Conservation (phyloP, 2,797 vertebrate genomes). For the Danio tinwini region DNA sequence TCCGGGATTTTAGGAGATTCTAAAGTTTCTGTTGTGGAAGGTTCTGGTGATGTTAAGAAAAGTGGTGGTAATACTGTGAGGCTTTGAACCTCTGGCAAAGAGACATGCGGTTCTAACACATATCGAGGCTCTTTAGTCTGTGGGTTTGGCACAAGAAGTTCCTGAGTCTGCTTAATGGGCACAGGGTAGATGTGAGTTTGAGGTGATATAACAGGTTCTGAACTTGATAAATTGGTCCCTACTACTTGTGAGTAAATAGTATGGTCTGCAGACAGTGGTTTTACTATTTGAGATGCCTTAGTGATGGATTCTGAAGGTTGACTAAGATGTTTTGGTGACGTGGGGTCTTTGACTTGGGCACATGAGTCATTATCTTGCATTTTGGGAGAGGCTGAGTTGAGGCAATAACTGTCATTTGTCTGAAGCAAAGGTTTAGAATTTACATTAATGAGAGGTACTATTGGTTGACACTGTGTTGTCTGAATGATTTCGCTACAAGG, state of each 20-base stretch:
- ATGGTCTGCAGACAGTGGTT: slow-evolving; percentile 36
- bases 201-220: slow-evolving; percentile 31
- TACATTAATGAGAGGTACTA: slow-evolving; percentile 55
- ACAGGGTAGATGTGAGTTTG: slow-evolving; percentile 43
- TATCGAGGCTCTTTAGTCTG: slow-evolving; percentile 64
- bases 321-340: slow-evolving; percentile 24
- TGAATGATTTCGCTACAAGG: slow-evolving; percentile 38
- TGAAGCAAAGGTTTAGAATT: slow-evolving; percentile 57
- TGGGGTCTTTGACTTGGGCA: slow-evolving; percentile 37
- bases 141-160: slow-evolving; percentile 62
- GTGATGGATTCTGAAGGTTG: slow-evolving; percentile 32
- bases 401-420: slow-evolving; percentile 41
- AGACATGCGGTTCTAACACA: slow-evolving; percentile 37
- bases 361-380: slow-evolving; percentile 30
- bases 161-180: slow-evolving; percentile 59
- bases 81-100: slow-evolving; percentile 67
- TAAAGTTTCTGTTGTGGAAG: slow-evolving; percentile 28
- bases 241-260: slow-evolving; percentile 30
- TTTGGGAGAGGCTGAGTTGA: slow-evolving; percentile 24
- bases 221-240: slow-evolving; percentile 5
- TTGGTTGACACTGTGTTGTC: slow-evolving; percentile 35
- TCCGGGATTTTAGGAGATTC: slow-evolving; percentile 33
- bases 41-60: slow-evolving; percentile 49
- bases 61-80: slow-evolving; percentile 61
- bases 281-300: slow-evolving; percentile 13